phyloP scores from a whole-genome alignment of 2,888 invertebrate genomes.

The Acleris literana region DNA sequence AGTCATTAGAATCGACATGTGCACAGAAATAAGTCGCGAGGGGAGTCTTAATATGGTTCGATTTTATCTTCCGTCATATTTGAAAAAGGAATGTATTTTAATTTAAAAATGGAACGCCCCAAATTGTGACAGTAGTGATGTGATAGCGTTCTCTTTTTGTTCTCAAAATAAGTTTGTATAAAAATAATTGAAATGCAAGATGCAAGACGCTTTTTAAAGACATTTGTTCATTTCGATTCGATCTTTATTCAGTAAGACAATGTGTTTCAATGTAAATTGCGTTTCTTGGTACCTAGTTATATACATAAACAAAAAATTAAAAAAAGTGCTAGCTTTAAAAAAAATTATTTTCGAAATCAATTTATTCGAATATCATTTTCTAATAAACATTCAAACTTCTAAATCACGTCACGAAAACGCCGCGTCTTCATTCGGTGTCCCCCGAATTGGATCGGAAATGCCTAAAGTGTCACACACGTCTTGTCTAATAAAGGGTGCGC shows the following conservation, averaged over 20 bases:
- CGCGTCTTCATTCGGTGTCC: constrained; percentile 23
- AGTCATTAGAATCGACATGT: constrained; percentile 36
- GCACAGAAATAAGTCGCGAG: constrained; percentile 32
- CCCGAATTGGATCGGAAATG: constrained; percentile 29
- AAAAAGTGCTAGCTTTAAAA: too few relatives aligned
- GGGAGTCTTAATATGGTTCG: constrained; percentile 33
- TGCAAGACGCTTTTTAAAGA: too few relatives aligned
- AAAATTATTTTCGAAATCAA: not conserved
- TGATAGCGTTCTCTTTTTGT: constrained; percentile 3
- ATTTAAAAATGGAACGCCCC: constrained; percentile 35
- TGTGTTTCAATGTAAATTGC: too few relatives aligned
- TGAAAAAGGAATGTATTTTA: constrained; percentile 31
- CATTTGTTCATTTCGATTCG: too few relatives aligned
- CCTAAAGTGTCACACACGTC: constrained; percentile 33
- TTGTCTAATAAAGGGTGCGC: constrained; percentile 31
- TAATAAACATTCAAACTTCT: constrained; percentile 12
- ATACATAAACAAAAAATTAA: too few relatives aligned
- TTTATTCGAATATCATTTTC: not conserved
- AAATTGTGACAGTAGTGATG: constrained; percentile 23
- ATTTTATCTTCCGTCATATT: constrained; percentile 33
- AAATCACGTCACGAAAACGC: constrained; percentile 28
- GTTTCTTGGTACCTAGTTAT: too few relatives aligned
- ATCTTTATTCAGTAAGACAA: too few relatives aligned
- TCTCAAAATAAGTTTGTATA: not conserved
- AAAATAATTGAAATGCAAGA: too few relatives aligned